Percentiles rank a stretch among this genome's conserved stretches.
Conservation (phyloP, 2,113 vertebrate genomes). For the Chitala chitala region DNA sequence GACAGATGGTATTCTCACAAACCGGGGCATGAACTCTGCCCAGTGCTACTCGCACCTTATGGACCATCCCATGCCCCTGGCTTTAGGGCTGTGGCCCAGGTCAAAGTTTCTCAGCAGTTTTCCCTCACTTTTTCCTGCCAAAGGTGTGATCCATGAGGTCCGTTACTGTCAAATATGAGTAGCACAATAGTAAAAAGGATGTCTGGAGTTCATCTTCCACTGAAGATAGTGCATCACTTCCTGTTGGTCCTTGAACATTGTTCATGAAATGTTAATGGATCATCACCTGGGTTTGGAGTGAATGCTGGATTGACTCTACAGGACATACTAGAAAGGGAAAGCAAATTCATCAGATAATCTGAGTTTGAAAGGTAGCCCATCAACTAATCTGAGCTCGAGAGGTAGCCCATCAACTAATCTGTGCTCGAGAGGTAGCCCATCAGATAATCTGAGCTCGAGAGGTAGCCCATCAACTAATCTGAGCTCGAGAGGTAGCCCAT, state of each 20-base stretch:
- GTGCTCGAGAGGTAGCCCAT: too few species aligned
- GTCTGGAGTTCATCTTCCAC: neutral
- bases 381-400: too few species aligned
- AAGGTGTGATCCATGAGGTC: constrained; percentile 17
- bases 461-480: too few species aligned
- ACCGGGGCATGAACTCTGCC: neutral
- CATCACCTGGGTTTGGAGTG: neutral
- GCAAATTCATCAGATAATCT: neutral
- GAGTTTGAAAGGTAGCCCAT: neutral
- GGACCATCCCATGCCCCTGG: neutral
- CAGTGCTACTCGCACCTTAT: neutral
- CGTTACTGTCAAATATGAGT: constrained; percentile 33
- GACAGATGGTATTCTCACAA: neutral
- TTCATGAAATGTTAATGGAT: neutral
- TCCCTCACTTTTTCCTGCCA: neutral
- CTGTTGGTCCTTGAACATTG: neutral
- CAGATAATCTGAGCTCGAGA: too few species aligned
- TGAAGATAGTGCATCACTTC: neutral
- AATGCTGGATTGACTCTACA: neutral
- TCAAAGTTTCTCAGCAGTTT: too few species aligned
- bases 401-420: too few species aligned
- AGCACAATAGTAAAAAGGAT: constrained; percentile 27
- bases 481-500: too few species aligned
- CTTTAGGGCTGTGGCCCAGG: neutral
- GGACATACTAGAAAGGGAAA: neutral